Evolutionary conservation across 1,140 invertebrate species (phyloP), one percentile per base, ranked within the genome.

Genomic region (Pseudomyrmex sp.): DNA sequence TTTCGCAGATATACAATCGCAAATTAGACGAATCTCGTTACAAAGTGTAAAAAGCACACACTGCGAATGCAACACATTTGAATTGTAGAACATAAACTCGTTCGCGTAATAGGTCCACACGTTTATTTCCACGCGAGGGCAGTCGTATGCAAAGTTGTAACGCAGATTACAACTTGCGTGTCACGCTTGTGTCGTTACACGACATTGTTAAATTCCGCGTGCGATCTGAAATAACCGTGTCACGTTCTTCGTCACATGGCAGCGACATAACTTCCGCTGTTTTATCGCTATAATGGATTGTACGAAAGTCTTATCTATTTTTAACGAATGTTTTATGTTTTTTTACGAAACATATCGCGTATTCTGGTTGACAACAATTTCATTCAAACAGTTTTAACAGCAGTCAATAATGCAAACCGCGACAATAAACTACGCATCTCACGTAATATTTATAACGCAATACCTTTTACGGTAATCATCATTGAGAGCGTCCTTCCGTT

Each of bases 1-100:
- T 70, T 18, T 48, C 35, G 52, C 15, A 9, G 9, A 69, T 58
- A 65, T 44, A 7, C 35, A 69, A 79, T 70, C 15, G 44, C 65
- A 58, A 79, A 58, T 79, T 69, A 77, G 54, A 85, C 79, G 56
- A 77, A 83, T 82, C 66, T 66, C 23, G 54, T 84, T 48, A 54
- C 69, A 13, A 13, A 18, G n/a, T 48, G 50, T 48, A 79, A 56
- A 59, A 56, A 18, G 15, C 10, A 23, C 20, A 18, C 20, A 18
- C 58, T 48, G 52, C 52, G 18, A 69, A 58, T 26, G 61, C 61
- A 52, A 35, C 35, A 23, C 63, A 79, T 79, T 48, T 79, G 65
- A 79, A 79, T 79, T 79, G 65, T 70, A 79, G 76, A 79, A 79
- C 20, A 18, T 8, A 46, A 68, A 20, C 68, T 26, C 50, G 20